These are phyloP conservation scores for Cydia strobilella DNA, from an alignment of 1,140 invertebrate genomes.

Conservation along the genomic window DNA sequence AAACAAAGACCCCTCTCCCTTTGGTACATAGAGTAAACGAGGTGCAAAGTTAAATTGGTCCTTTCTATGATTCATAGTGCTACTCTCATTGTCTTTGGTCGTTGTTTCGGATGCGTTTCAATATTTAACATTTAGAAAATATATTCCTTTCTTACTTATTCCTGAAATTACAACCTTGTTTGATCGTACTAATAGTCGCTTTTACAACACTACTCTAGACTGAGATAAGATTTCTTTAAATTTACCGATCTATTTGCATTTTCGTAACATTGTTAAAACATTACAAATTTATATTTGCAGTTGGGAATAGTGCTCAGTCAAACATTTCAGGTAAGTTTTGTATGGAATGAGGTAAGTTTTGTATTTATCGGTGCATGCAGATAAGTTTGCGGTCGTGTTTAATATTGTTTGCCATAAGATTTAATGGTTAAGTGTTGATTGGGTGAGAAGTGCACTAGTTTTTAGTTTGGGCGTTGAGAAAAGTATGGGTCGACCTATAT, in stretches of 20 bases:
- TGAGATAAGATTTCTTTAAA: not conserved
- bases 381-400: slow-evolving; percentile 31
- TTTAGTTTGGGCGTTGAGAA: slow-evolving; percentile 38
- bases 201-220: not conserved
- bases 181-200: not conserved
- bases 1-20: not conserved
- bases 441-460: slow-evolving; percentile 48
- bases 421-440: slow-evolving; percentile 59
- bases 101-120: slow-evolving; percentile 36
- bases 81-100: slow-evolving; percentile 54
- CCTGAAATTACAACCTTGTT: not conserved
- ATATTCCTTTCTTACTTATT: slow-evolving; percentile 41
- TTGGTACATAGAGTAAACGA: not conserved
- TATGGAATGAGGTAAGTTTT: not conserved
- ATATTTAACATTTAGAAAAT: not conserved
- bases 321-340: not conserved
- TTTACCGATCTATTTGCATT: slow-evolving; percentile 33
- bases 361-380: not conserved
- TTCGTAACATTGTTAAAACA: slow-evolving; percentile 50
- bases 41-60: slow-evolving; percentile 15
- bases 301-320: not conserved
- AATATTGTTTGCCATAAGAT: slow-evolving; percentile 42
- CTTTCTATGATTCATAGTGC: slow-evolving; percentile 55
- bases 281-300: slow-evolving; percentile 28
- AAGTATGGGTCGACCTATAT: slow-evolving; percentile 31